Evolutionary conservation across 2,797 vertebrate genomes (phyloP), one percentile per base, ranked within the genome.

Genomic region (Pitangus sulphuratus): DNA sequence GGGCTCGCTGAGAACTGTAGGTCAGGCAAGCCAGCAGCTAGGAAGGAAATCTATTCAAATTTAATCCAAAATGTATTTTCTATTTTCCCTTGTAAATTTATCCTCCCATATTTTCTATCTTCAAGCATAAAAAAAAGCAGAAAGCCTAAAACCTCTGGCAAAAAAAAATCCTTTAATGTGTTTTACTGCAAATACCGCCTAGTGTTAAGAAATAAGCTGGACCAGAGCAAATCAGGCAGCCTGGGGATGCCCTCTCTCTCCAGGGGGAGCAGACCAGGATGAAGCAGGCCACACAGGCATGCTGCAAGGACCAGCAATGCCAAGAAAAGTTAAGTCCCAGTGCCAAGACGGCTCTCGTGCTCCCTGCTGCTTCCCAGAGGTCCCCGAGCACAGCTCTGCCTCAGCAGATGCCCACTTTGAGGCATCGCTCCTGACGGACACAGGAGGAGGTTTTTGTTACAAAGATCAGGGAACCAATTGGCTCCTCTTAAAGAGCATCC

Each of bases 51-150:
- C 56, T 68, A 71, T 83, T 92, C 79, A 91, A 69, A 93, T 91
- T 87, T 91, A 95, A 92, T 94, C 64, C 84, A 76, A 79, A 95
- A 80, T n/a, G 62, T 87, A 69, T 84, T 94, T 94, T 90, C 75
- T 92, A 24, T 92, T 94, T 95, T 89, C 37, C 51, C 71, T 89
- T 87, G 87, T 90, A 90, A 75, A 81, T 87, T 93, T 93, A 64
- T 85, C 81, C 75, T 89, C 71, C 64, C 42, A 30, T 76, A 57
- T 84, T 89, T 95, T 80, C 81, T 70, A 83, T 83, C 84, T 89
- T 77, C 37, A 28, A 92, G 84, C 66, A 96, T 31, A 84, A 94
- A 95, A 95, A 91, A 95, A 91, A 78, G 68, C 58, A 82, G 87
- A 84, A 91, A 92, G 71, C 54, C 79, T 83, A 92, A 95, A 94